Base-by-base conservation (phyloP, 2,888 invertebrate genomes). In the Lydus trimaculatus region DNA sequence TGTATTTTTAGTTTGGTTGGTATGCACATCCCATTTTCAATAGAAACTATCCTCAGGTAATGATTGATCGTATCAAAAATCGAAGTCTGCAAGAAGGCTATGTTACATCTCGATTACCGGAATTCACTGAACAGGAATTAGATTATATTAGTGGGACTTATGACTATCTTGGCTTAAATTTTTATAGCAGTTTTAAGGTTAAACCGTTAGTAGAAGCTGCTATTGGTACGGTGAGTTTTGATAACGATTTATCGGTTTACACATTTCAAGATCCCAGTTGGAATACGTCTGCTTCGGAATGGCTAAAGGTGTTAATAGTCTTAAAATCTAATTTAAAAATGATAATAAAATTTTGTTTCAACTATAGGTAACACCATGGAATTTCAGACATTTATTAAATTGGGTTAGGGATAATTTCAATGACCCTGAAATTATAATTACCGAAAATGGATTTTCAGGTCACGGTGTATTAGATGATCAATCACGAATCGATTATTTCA, bases 121-220 rank as follows among this genome's bases (percentile, higher is more conserved):
- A 81, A 67, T 88, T 88, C 73, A 84, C 86, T 0, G 71, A 78
- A 15, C 81, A 86, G 77, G 87, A 88, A 84, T 85, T 88, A 60
- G 64, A 71, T 56, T 59, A 61, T 17, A 69, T 81, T 79, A 63
- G 75, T 87, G 90, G 85, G 78, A 73, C 88, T 61, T 85, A 87
- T 1, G 90, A 91, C 76, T 90, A 90, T 80, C 86, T 90, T 60
- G 90, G 89, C 0, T 76, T 90, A 23, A 90, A 91, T 75, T 88
- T 89, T 74, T 91, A 91, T 77, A 87, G 89, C 76, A 87, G 89
- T 0, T 84, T 76, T 65, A 62, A 86, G 28, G 85, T 85, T 79
- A 20, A 58, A 36, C 0, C 73, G 58, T 0, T 85, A 85, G 85
- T 64, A 60, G 9, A 76, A 85, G 1, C 86, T 85, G 0, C 87